phyloP scores from a whole-genome alignment of 2,797 vertebrate species.

The Falco cherrug region DNA sequence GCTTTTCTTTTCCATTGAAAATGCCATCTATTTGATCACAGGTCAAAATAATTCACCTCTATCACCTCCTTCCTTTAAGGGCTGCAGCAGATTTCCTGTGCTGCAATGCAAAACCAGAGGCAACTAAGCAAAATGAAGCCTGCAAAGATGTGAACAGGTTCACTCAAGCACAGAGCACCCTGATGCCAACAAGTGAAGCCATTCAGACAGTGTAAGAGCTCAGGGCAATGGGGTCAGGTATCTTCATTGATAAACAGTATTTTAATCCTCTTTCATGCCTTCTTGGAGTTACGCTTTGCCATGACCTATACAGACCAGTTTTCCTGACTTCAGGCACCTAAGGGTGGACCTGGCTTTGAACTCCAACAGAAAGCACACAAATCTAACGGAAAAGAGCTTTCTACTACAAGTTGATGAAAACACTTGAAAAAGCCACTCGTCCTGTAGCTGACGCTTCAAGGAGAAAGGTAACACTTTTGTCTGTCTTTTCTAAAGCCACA shows the following conservation, averaged over 20 bases:
- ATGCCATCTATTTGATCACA: background rate
- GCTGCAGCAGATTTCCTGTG: background rate
- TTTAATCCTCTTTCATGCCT: background rate
- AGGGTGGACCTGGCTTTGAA: background rate
- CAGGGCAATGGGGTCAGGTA: background rate
- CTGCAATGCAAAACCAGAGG: background rate
- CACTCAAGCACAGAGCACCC: background rate
- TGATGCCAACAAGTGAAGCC: background rate
- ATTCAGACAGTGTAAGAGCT: background rate
- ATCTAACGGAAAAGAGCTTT: background rate
- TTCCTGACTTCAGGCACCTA: background rate
- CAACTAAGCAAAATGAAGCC: background rate
- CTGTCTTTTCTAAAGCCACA: conserved; percentile 8
- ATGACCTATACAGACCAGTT: background rate
- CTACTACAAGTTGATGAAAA: background rate
- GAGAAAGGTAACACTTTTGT: background rate
- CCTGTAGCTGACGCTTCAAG: background rate
- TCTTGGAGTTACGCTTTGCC: background rate
- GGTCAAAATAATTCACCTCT: conserved; percentile 4
- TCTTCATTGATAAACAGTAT: background rate
- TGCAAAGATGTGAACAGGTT: background rate
- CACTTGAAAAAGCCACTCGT: background rate
- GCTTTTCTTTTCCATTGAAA: background rate
- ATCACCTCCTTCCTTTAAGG: background rate
- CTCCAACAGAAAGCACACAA: background rate